A percentile compares a stretch with the other conserved stretches of the same genome.
phyloP scores from a whole-genome alignment of 2,888 invertebrate genomes.

The Drosophila percnosoma region DNA sequence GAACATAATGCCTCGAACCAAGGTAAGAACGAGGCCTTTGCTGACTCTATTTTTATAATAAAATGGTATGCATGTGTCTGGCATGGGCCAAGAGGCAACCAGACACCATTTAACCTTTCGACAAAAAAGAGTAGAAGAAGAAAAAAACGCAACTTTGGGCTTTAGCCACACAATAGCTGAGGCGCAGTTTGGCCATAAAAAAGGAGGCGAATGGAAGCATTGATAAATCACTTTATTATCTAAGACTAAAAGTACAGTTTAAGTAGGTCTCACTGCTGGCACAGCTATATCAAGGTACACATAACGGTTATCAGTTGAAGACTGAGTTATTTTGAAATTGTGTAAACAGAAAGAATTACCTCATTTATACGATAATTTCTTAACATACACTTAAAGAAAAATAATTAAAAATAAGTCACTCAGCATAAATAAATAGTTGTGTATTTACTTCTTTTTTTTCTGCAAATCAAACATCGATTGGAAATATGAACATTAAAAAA shows the following conservation, averaged over 20 bases:
- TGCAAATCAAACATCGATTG: slow-evolving; percentile 6
- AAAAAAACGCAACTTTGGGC: slow-evolving; percentile 5
- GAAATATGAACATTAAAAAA: background rate
- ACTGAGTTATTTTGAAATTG: slow-evolving; percentile 30
- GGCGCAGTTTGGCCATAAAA: slow-evolving; percentile 29
- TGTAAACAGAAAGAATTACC: slow-evolving; percentile 27
- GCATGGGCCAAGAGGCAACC: slow-evolving; percentile 39
- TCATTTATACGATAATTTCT: slow-evolving; percentile 20
- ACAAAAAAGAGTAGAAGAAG: background rate
- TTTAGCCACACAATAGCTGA: slow-evolving; percentile 16
- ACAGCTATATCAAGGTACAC: slow-evolving; percentile 19
- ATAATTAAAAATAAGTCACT: background rate
- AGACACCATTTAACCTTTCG: slow-evolving; percentile 44
- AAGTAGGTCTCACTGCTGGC: slow-evolving; percentile 23
- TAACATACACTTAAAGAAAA: background rate
- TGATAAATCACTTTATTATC: slow-evolving; percentile 58
- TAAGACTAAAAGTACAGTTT: slow-evolving; percentile 52
- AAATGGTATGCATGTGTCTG: slow-evolving; percentile 5
- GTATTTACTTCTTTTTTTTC: slow-evolving; percentile 7
- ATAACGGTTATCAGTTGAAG: slow-evolving; percentile 37
- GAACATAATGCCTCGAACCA: slow-evolving; percentile 10
- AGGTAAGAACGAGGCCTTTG: slow-evolving; percentile 43
- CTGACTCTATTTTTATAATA: slow-evolving; percentile 36
- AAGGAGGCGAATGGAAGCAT: slow-evolving; percentile 30
- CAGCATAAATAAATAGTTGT: background rate